Evolutionary conservation across 2,113 vertebrate genomes (phyloP), one percentile per base, ranked within the genome.

Genomic region (Saguinus imperator): DNA sequence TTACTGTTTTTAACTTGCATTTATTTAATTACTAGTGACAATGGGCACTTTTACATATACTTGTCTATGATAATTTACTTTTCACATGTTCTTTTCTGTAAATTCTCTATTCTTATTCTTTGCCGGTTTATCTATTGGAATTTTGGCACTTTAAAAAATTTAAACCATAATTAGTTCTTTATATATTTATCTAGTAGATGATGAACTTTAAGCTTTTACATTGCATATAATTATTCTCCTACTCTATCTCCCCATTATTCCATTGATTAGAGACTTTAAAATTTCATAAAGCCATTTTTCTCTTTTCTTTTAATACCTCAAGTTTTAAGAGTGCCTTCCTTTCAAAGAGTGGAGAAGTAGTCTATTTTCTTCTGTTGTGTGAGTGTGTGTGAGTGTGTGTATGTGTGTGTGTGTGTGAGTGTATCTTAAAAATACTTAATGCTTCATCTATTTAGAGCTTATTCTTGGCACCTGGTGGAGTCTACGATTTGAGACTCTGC

Each of bases 141-240:
- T 84, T 70, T 66, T 83, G 52, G 43, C 90, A 58, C 21, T 58
- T 96, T 81, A n/a, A 9, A 79, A 9, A 72, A 77, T 85, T 89
- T 89, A 79, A 94, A 83, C 73, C 32, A 35, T 57, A 93, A 86
- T 94, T 94, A 95, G 72, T 88, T 82, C 61, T 94, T 95, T 58
- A 58, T 91, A 43, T 40, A 91, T 88, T 96, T 89, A 25, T 79
- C 58, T 86, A 9, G 12, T 82, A 93, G 64, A 77, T 89, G 84
- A 70, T 84, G 79, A 79, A 93, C 29, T 17, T 66, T 88, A 88
- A 93, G 57, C 72, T 55, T 61, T 52, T 55, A 73, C 4, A n/a
- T 29, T 95, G n/a, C 48, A 85, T 43, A 40, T 8, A 83, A 66
- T 50, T 88, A 88, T 77, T 80, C 72, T 12, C 27, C 45, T 76